phyloP scores from a whole-genome alignment of 2,113 vertebrate genomes.

The Aplodontia rufa region DNA sequence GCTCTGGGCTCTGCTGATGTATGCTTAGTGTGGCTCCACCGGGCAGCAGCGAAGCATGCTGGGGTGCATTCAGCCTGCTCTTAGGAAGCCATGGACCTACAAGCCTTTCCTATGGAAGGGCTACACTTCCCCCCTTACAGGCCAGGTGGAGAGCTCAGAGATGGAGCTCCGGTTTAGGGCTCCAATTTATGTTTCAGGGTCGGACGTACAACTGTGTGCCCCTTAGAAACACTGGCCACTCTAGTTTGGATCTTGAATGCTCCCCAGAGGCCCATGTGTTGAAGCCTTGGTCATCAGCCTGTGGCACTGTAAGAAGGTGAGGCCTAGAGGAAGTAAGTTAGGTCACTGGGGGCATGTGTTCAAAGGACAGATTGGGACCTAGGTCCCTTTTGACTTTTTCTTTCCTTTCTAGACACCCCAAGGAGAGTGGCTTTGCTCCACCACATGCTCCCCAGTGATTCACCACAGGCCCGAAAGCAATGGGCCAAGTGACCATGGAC shows the following conservation, averaged over 20 bases:
- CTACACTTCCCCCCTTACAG: not conserved
- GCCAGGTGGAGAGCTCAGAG: not conserved
- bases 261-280: not conserved
- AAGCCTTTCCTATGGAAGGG: accelerated
- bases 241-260: not conserved
- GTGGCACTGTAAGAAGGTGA: not conserved
- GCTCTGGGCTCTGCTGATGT: not conserved
- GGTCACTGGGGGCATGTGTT: not conserved
- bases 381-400: not conserved
- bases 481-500: not conserved
- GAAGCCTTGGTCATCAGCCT: not conserved
- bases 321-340: not conserved
- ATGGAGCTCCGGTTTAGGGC: not conserved
- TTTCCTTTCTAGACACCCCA: not conserved
- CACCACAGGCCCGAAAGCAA: not conserved
- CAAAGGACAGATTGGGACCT: not conserved
- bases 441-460: not conserved
- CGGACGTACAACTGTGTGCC: not conserved
- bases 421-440: not conserved
- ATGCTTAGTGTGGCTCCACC: not conserved
- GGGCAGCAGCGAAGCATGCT: not conserved
- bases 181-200: not conserved
- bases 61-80: not conserved
- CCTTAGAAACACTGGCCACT: not conserved
- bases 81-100: not conserved